Evolutionary conservation across 2,888 invertebrate species (phyloP).

Genomic region (Pasiphila rectangulata): DNA sequence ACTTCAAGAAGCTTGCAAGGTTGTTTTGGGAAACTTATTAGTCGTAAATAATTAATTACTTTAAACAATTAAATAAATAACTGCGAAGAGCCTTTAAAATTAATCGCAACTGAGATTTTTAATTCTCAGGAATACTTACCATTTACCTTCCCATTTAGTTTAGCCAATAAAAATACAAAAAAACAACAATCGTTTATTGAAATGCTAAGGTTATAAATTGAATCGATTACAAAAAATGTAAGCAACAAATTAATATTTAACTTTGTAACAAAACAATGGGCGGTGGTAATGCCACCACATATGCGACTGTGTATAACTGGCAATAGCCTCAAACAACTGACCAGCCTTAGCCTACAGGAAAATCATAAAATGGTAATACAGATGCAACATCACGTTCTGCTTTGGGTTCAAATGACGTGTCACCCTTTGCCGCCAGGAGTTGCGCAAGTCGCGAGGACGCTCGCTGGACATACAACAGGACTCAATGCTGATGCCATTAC

Average conservation of each 20-base stretch:
- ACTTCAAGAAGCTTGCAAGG: too few species aligned
- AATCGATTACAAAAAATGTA: constrained; percentile 19
- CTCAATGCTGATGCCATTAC: constrained; percentile 35
- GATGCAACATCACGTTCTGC: constrained; percentile 59
- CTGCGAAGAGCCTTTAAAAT: too few species aligned
- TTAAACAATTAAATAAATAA: constrained; percentile 8
- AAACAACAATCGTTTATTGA: constrained; percentile 8
- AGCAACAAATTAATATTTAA: constrained; percentile 21
- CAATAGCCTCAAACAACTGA: constrained; percentile 27
- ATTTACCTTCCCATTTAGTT: too few species aligned
- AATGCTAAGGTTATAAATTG: constrained; percentile 27
- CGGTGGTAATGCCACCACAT: constrained; percentile 35
- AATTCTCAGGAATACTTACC: too few species aligned
- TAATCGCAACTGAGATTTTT: too few species aligned
- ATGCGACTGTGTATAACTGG: constrained; percentile 37
- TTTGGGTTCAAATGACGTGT: constrained; percentile 56
- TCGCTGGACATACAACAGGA: constrained; percentile 41
- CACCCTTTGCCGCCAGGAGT: constrained; percentile 47
- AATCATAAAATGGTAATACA: constrained; percentile 62
- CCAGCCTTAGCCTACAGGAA: constrained; percentile 54
- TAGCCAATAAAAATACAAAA: neutral
- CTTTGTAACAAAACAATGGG: constrained; percentile 22
- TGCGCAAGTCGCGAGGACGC: constrained; percentile 63
- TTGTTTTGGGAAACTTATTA: too few species aligned
- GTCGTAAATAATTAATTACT: neutral